phyloP scores from a whole-genome alignment of 2,113 vertebrate genomes.

The Drymodes brunneopygia region DNA sequence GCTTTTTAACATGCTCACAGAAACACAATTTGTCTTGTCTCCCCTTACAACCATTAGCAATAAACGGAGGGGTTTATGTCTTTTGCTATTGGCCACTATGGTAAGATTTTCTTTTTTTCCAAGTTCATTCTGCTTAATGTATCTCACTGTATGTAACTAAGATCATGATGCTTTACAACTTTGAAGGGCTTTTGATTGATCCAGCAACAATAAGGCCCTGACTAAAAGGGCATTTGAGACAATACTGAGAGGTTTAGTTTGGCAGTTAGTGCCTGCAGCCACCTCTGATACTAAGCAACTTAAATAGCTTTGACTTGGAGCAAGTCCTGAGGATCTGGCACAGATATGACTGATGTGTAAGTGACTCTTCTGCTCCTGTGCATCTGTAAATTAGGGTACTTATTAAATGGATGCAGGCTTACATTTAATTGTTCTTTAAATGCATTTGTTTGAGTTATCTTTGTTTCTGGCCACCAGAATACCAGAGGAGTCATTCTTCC shows the following conservation, averaged over 20 bases:
- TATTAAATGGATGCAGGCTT: neutral
- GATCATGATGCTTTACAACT: neutral
- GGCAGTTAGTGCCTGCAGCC: neutral
- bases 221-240: neutral
- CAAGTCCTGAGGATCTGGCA: neutral
- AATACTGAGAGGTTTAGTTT: neutral
- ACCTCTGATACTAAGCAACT: neutral
- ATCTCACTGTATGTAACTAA: neutral
- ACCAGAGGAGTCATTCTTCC: neutral
- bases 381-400: neutral
- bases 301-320: constrained; percentile 6
- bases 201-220: neutral
- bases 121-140: neutral
- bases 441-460: neutral
- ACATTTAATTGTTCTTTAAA: neutral
- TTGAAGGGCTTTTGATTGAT: neutral
- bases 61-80: neutral
- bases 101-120: neutral
- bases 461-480: neutral
- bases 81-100: neutral
- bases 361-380: neutral
- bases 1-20: neutral
- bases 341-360: neutral
- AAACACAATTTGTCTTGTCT: neutral
- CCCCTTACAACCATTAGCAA: neutral